Base-by-base conservation (phyloP, 2,797 vertebrate species). In the Dryobates pubescens region DNA sequence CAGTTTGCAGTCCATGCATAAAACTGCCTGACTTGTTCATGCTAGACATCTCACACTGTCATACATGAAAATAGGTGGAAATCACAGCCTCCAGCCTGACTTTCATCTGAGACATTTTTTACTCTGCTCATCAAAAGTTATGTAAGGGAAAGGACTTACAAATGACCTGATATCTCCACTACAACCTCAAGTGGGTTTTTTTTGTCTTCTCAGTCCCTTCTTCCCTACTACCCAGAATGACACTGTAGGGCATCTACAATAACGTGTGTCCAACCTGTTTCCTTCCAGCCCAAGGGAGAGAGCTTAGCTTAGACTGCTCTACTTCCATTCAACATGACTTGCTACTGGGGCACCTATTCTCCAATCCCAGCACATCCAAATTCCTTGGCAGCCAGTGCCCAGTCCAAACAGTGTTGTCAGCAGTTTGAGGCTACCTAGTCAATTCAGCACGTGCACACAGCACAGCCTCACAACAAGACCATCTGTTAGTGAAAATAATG, bases 71-170 rank as follows among this genome's bases (percentile, higher is more conserved):
- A 74, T 2, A 30, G 69, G 68, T 36, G 27, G 69, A 86, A 84
- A 89, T 47, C 71, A 79, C 34, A 86, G 51, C 30, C 64, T 70
- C 61, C 34, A 49, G 80, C 36, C 53, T 70, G 53, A 84, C 32
- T 84, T 76, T n/a, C 57, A 53, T 32, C 53, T 70, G 63, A 29
- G 20, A 62, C 1, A 0, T 81, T 91, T 86, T 93, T 61, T 6
- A 88, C 18, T 74, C 56, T 53, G 26, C n/a, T 89, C n/a, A 84
- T 70, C 67, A 81, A 84, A 90, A 82, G 88, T 61, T 62, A 72
- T 6, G 4, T 7, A 71, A 4, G 8, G n/a, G 56, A 91, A 94
- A 90, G n/a, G 34, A 77, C 12, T 62, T 86, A 41, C 23, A 79
- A 79, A 13, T 1, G 2, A 43, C 7, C 30, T 13, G 12, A 0